A percentile compares a stretch with the other conserved stretches of the same genome.
These are phyloP conservation scores for Hylaeus anthracinus DNA, from an alignment of 1,140 invertebrate genomes.

Conservation along the genomic window DNA sequence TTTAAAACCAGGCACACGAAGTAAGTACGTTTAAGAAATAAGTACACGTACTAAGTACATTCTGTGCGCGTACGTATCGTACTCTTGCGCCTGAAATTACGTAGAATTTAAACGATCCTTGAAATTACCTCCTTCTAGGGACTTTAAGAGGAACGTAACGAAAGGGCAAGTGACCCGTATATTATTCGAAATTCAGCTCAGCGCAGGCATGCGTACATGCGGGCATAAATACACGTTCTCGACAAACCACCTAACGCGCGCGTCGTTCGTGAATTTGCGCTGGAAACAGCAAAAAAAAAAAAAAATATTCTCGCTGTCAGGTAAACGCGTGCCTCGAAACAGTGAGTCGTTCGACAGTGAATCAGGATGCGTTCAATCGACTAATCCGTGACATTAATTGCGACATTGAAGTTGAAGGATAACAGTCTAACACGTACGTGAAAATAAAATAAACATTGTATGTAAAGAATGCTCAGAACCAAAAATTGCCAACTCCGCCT, in stretches of 20 bases:
- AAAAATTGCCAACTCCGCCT: no score
- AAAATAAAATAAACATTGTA: no score
- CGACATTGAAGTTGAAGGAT: not conserved
- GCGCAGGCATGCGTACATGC: no score
- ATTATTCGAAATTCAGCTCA: not conserved
- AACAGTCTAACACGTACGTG: no score
- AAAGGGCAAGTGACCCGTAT: conserved; percentile 5
- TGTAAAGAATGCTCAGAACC: no score
- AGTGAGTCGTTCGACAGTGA: conserved; percentile 8
- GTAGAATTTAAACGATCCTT: not conserved
- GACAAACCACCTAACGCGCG: not conserved
- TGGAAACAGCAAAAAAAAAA: not conserved
- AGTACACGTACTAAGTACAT: not conserved
- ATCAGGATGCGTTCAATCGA: not conserved
- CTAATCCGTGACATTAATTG: not conserved
- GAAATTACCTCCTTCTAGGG: not conserved
- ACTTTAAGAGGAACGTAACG: not conserved
- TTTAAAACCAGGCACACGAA: no score
- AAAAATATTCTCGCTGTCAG: conserved; percentile 13
- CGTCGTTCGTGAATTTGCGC: not conserved
- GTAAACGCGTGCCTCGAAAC: not conserved
- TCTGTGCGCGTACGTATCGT: not conserved
- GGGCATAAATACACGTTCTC: not conserved
- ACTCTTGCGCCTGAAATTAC: not conserved
- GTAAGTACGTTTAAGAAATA: no score